Conservation (phyloP, 2,113 vertebrate genomes). For the Ahaetulla prasina region DNA sequence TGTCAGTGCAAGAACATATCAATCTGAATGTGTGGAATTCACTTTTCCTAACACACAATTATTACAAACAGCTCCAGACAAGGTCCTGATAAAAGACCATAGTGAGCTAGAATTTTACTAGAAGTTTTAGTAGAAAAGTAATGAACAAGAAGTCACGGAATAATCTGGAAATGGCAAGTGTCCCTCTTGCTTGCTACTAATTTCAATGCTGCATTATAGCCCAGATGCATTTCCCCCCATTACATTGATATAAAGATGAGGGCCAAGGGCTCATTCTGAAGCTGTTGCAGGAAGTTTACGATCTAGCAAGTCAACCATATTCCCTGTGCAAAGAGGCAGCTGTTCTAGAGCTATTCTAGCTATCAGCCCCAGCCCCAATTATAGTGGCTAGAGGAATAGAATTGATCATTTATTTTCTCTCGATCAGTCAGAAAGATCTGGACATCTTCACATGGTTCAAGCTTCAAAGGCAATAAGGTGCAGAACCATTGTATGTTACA, state of each 20-base stretch:
- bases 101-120: not conserved
- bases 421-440: not conserved
- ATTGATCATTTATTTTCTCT: not conserved
- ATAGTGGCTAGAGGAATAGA: not conserved
- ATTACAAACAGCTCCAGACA: not conserved
- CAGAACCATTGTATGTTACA: not conserved
- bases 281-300: not conserved
- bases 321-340: not conserved
- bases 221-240: not conserved
- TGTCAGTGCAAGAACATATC: not conserved
- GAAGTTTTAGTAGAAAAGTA: not conserved
- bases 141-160: not conserved
- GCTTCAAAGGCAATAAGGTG: not conserved
- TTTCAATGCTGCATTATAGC: not conserved
- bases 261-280: not conserved
- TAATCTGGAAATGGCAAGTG: not conserved
- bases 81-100: not conserved
- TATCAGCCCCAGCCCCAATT: not conserved
- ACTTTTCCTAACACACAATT: not conserved
- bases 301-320: not conserved
- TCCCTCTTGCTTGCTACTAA: not conserved
- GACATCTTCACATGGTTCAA: not conserved
- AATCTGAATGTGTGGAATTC: not conserved
- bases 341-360: not conserved
- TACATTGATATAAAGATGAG: not conserved